Base-by-base conservation (phyloP, 2,888 invertebrate species). In the Limenitis camilla region DNA sequence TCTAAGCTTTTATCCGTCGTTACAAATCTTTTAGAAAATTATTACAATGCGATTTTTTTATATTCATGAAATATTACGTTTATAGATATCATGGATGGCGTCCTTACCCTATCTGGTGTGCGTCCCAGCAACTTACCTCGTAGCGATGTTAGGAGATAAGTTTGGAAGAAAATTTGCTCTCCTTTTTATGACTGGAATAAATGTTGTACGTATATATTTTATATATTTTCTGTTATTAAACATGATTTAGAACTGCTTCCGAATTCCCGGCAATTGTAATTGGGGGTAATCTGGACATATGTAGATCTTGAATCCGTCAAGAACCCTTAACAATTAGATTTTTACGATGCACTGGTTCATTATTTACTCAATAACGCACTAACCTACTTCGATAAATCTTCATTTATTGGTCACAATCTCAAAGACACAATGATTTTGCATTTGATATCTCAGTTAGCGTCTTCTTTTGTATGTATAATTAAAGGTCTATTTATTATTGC, bases 81-180 rank as follows among this genome's bases (percentile, higher is more conserved):
- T 52, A 5, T 58, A 83, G 82, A 70, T 84, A 29, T 84, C 84
- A 1, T 78, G 78, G 77, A 81, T 85, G 71, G 85, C 77, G 0
- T 62, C 82, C 0, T 62, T 68, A 0, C 67, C 78, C 0, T 84
- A 81, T 49, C 44, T 83, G 6, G 59, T 69, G 0, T 79, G 78
- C 35, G 52, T 79, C 1, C 69, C 72, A 0, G 56, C 68, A 0
- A 66, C 75, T 29, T 75, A 74, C 29, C 11, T 59, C 2, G 69
- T 81, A 63, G 78, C 77, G 0, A 67, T 62, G 43, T 27, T 80
- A 2, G 69, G 74, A 4, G 81, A 85, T 50, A 70, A 59, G 10
- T 64, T 78, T 0, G 85, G 85, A 2, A 71, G 85, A 38, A 85
- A 84, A 52, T 52, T 61, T 0, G 61, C 78, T 0, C 55, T 83